Conservation (phyloP, 2,888 invertebrate genomes). For the Caenorhabditis japonica region DNA sequence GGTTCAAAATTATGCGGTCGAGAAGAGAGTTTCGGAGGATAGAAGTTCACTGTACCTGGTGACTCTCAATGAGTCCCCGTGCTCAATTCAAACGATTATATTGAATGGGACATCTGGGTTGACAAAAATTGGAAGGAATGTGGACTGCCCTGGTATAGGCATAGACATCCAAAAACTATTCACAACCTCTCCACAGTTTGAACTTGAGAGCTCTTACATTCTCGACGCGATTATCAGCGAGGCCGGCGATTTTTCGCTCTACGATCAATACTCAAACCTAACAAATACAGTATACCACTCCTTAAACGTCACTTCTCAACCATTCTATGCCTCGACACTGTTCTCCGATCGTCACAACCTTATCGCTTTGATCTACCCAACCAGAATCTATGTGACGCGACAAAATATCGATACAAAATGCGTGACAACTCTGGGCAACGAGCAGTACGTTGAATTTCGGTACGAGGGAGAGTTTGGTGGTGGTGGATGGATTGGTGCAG, state of each 20-base stretch:
- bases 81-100: constrained; percentile 31
- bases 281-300: constrained; percentile 11
- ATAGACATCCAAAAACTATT: constrained; percentile 10
- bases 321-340: constrained; percentile 14
- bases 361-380: constrained; percentile 29
- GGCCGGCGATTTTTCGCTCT: constrained; percentile 17
- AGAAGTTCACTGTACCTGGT: constrained; percentile 11
- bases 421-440: constrained; percentile 19
- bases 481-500: constrained; percentile 25
- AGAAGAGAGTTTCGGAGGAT: constrained; percentile 19
- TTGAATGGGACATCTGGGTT: constrained; percentile 23
- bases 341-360: constrained; percentile 16
- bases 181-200: constrained; percentile 17
- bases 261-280: not conserved
- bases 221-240: constrained; percentile 11
- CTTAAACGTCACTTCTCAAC: not conserved
- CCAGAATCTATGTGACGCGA: constrained; percentile 11
- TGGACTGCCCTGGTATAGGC: not conserved
- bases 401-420: constrained; percentile 10
- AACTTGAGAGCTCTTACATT: not conserved
- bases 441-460: constrained; percentile 23
- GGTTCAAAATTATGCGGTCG: constrained; percentile 15
- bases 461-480: constrained; percentile 31
- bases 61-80: constrained; percentile 9
- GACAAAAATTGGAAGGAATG: constrained; percentile 8